Evolutionary conservation across 2,888 invertebrate genomes (phyloP).

Genomic region (Lasius platythorax): DNA sequence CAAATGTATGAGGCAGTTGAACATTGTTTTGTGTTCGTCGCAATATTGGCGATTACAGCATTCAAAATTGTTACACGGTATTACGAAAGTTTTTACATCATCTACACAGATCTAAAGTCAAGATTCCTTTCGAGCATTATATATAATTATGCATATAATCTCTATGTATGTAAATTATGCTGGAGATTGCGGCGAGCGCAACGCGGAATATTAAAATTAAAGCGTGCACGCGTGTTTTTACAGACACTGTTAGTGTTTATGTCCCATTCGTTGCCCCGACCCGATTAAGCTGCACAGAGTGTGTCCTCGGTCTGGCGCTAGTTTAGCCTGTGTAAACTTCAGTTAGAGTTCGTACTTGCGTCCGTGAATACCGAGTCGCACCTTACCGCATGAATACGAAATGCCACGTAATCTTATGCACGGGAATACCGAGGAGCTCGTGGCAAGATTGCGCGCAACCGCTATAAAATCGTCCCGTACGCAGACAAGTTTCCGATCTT

Average conservation of each 20-base stretch:
- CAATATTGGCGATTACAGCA: not conserved
- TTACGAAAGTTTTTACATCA: not conserved
- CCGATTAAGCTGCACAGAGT: conserved; percentile 55
- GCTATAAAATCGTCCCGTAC: conserved; percentile 37
- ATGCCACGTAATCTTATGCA: conserved; percentile 71
- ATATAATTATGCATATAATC: conserved; percentile 9
- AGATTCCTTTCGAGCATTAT: not conserved
- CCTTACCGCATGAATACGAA: conserved; percentile 75
- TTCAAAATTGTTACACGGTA: not conserved
- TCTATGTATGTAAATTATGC: conserved; percentile 11
- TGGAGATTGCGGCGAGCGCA: not conserved
- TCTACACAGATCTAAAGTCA: not conserved
- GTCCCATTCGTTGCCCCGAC: conserved; percentile 61
- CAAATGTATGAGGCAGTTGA: not conserved
- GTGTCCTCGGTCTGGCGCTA: conserved; percentile 43
- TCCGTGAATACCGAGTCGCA: conserved; percentile 70
- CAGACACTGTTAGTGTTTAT: conserved; percentile 56
- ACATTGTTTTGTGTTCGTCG: not conserved
- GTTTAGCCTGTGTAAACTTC: conserved; percentile 72
- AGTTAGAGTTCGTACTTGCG: conserved; percentile 71
- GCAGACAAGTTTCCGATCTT: conserved; percentile 38
- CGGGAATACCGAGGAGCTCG: conserved; percentile 36
- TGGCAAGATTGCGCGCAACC: conserved; percentile 54
- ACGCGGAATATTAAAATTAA: conserved; percentile 45
- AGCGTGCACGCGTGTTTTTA: conserved; percentile 30